A percentile compares a stretch with the other conserved stretches of the same genome.
Evolutionary conservation across 1,140 invertebrate species (phyloP).

Genomic region (Atopsyche davidsoni): DNA sequence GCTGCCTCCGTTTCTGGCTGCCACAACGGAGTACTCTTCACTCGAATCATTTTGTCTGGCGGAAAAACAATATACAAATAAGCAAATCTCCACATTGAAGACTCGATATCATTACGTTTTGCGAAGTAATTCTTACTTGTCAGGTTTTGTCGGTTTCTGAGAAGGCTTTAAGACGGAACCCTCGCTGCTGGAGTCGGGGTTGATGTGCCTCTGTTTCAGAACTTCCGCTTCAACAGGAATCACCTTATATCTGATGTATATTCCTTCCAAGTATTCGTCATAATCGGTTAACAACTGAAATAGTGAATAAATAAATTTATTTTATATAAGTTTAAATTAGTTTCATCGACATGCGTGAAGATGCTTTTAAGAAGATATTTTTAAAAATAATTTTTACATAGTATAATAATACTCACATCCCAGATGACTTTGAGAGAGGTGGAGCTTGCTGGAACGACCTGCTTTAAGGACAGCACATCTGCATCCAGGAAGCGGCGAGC

Average conservation of each 20-base stretch:
- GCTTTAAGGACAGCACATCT: constrained; percentile 73
- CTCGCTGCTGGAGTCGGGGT: no score
- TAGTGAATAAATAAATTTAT: no score
- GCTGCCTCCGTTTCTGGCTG: constrained; percentile 58
- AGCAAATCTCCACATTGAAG: no score
- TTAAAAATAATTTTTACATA: neutral
- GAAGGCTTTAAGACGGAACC: no score
- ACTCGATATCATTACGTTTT: no score
- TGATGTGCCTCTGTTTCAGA: constrained; percentile 10
- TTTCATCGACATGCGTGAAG: neutral
- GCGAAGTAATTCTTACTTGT: neutral
- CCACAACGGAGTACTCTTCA: constrained; percentile 55
- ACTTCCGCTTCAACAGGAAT: constrained; percentile 44
- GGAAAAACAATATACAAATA: no score
- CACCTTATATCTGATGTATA: constrained; percentile 88
- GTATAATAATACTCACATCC: constrained; percentile 58
- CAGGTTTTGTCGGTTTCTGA: constrained; percentile 3
- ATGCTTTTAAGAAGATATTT: neutral
- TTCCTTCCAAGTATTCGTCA: constrained; percentile 72
- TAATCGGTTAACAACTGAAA: constrained; percentile 47
- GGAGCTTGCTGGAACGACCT: constrained; percentile 71
- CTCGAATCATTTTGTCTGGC: neutral
- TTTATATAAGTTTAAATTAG: neutral
- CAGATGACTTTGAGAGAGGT: constrained; percentile 78
- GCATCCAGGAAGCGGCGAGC: constrained; percentile 70